Percentiles rank a stretch among this genome's conserved stretches.
These are phyloP conservation scores for Cotesia vestalis DNA, from an alignment of 1,140 invertebrate genomes.

Conservation along the genomic window DNA sequence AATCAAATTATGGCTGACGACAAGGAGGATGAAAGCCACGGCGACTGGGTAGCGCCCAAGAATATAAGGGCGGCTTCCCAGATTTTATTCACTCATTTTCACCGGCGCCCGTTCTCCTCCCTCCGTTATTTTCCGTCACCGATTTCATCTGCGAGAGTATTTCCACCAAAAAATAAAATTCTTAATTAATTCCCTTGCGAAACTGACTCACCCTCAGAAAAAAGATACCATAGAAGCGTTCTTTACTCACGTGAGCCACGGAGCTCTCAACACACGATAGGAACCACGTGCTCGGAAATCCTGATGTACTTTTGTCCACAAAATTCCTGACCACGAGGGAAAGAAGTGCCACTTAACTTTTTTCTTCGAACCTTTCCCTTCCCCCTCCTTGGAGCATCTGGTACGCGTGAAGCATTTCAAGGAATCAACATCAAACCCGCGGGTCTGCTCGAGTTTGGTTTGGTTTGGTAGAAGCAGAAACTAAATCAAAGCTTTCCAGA, in stretches of 20 bases:
- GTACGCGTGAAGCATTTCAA: slow-evolving; percentile 19
- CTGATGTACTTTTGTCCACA: slow-evolving; percentile 37
- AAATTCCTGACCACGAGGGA: slow-evolving; percentile 37
- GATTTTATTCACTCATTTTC: slow-evolving; percentile 6
- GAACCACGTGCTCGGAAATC: slow-evolving; percentile 34
- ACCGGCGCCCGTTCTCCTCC: not conserved
- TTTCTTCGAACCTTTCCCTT: slow-evolving; percentile 29
- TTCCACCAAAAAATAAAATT: no score
- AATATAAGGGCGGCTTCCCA: not conserved
- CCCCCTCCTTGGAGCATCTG: no score
- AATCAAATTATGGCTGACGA: slow-evolving; percentile 62
- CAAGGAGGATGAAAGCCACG: slow-evolving; percentile 3
- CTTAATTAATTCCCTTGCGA: no score
- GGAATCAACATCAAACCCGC: not conserved
- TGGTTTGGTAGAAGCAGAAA: not conserved
- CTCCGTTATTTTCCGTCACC: not conserved
- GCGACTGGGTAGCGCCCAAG: slow-evolving; percentile 2
- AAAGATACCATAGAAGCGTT: no score
- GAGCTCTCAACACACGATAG: slow-evolving; percentile 9
- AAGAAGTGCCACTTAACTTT: slow-evolving; percentile 6
- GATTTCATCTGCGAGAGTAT: no score
- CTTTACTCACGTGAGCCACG: not conserved
- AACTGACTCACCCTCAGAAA: no score
- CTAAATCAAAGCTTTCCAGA: not conserved
- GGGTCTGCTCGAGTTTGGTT: not conserved